phyloP scores from a whole-genome alignment of 2,888 invertebrate genomes.

The Dicroscelio sp. region DNA sequence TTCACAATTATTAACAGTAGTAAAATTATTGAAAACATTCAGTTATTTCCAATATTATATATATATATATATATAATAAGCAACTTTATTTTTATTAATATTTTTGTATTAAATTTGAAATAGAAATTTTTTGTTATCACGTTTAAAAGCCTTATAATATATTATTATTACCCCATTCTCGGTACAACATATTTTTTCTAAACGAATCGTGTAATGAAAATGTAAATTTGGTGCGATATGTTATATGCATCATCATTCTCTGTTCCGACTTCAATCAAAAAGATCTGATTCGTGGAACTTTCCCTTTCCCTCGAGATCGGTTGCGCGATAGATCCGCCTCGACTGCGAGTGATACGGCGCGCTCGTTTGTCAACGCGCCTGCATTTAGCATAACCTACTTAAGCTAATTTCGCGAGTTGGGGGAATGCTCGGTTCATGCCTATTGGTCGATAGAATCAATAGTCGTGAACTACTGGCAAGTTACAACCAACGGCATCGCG shows the following conservation, averaged over 20 bases:
- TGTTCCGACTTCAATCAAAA: conserved; percentile 58
- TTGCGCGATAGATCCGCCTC: conserved; percentile 81
- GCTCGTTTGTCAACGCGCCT: conserved; percentile 81
- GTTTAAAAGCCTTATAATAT: too few species aligned
- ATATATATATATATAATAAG: too few species aligned
- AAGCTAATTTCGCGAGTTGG: conserved; percentile 76
- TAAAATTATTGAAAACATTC: too few species aligned
- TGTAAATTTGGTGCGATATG: conserved; percentile 56
- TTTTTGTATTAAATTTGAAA: not conserved
- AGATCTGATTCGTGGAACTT: conserved; percentile 78
- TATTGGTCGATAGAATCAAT: conserved; percentile 71
- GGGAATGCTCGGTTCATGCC: conserved; percentile 65
- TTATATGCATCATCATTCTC: conserved; percentile 53
- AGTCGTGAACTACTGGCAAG: conserved; percentile 58
- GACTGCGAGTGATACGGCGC: conserved; percentile 69
- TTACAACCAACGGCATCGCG: conserved; percentile 31
- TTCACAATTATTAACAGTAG: too few species aligned
- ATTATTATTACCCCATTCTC: not conserved
- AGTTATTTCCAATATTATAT: too few species aligned
- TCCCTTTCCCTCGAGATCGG: conserved; percentile 76
- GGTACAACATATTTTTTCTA: not conserved
- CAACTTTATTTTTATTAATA: too few species aligned
- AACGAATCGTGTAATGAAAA: conserved; percentile 26
- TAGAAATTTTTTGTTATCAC: not conserved
- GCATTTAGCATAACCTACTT: conserved; percentile 81